These are phyloP conservation scores for Limnephilus marmoratus DNA, from an alignment of 2,888 invertebrate species.

Conservation along the genomic window DNA sequence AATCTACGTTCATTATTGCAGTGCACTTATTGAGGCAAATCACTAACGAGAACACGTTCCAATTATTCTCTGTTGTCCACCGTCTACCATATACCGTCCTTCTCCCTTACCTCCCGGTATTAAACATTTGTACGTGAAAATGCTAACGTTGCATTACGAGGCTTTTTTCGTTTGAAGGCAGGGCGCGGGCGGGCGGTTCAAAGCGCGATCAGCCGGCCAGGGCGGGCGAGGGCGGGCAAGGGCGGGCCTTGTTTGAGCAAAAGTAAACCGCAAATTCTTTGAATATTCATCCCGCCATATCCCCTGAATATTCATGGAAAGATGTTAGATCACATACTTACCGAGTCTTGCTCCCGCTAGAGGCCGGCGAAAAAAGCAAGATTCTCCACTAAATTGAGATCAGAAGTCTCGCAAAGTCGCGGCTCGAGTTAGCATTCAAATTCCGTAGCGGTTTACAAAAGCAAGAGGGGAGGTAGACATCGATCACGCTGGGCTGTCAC, in stretches of 20 bases:
- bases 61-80: slow-evolving; percentile 22
- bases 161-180: slow-evolving; percentile 42
- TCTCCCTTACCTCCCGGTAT: background rate
- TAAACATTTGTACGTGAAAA: slow-evolving; percentile 43
- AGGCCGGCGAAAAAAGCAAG: slow-evolving; percentile 47
- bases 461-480: background rate
- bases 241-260: slow-evolving; percentile 60
- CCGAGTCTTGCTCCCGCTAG: slow-evolving; percentile 40
- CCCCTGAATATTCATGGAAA: slow-evolving; percentile 65
- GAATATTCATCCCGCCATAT: slow-evolving; percentile 64
- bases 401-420: slow-evolving; percentile 40
- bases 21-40: slow-evolving; percentile 15
- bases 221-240: slow-evolving; percentile 6
- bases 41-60: slow-evolving; percentile 30
- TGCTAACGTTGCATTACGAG: slow-evolving; percentile 42
- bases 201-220: slow-evolving; percentile 46
- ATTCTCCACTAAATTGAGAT: slow-evolving; percentile 42
- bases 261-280: slow-evolving; percentile 65
- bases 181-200: slow-evolving; percentile 26
- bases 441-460: background rate
- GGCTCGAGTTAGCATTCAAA: slow-evolving; percentile 33
- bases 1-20: background rate
- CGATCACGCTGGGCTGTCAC: background rate
- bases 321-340: slow-evolving; percentile 65
- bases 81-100: background rate